These are phyloP conservation scores for Sebastes trivittatus DNA, from an alignment of 2,797 vertebrate genomes.

Conservation along the genomic window DNA sequence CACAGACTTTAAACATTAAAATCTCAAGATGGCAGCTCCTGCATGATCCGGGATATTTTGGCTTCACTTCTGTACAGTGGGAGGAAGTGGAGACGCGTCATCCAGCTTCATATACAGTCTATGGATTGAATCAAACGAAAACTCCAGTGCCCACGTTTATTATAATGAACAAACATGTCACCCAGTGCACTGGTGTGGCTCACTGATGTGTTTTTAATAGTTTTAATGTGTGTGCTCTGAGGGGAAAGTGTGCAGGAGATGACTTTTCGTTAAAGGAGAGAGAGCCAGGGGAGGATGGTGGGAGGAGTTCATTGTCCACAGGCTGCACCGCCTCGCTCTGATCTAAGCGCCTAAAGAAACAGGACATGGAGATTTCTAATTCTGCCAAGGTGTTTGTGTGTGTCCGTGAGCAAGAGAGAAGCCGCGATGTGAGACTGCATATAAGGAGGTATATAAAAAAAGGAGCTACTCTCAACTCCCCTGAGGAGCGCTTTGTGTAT, in stretches of 20 bases:
- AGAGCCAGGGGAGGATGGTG: not conserved
- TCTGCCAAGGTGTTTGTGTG: slow-evolving; percentile 33
- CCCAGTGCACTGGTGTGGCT: not conserved
- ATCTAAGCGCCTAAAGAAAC: slow-evolving; percentile 59
- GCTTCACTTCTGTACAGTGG: too few species aligned
- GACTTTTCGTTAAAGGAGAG: slow-evolving; percentile 20
- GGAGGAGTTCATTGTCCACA: slow-evolving; percentile 41
- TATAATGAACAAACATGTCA: not conserved
- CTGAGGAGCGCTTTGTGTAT: slow-evolving; percentile 36
- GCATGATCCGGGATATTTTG: not conserved
- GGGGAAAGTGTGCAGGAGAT: slow-evolving; percentile 17
- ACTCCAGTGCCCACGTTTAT: not conserved
- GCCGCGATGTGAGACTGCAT: slow-evolving; percentile 43
- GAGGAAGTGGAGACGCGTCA: not conserved
- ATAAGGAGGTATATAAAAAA: slow-evolving; percentile 45
- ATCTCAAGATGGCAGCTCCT: not conserved
- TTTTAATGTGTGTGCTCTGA: slow-evolving; percentile 25
- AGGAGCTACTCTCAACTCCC: slow-evolving; percentile 43
- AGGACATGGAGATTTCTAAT: slow-evolving; percentile 52
- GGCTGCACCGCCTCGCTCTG: slow-evolving; percentile 35
- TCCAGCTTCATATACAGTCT: not conserved
- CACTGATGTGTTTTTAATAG: slow-evolving; percentile 30
- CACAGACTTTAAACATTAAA: not conserved
- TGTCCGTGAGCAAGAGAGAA: slow-evolving; percentile 22
- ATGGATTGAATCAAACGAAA: not conserved